Evolutionary conservation across 2,797 vertebrate species (phyloP).

Genomic region (Meda fulgida): DNA sequence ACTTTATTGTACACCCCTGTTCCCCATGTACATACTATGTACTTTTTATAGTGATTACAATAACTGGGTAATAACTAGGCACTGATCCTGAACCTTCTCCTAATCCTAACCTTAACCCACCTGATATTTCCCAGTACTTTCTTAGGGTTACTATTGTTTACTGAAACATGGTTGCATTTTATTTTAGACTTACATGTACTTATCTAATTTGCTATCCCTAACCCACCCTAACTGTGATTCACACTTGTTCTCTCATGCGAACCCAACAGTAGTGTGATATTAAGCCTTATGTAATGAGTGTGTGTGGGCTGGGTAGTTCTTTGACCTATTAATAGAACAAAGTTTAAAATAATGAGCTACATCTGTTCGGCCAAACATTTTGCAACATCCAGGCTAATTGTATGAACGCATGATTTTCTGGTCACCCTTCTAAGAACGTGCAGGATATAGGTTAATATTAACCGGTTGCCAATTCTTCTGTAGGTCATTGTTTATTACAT

Average conservation of each 20-base stretch:
- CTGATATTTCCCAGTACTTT: too few relatives aligned
- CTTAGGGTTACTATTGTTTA: too few relatives aligned
- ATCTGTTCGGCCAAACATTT: slow-evolving; percentile 2
- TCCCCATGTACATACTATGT: too few relatives aligned
- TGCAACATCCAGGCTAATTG: background rate
- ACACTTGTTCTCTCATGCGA: background rate
- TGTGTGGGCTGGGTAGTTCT: background rate
- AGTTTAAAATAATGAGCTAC: background rate
- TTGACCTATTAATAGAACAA: background rate
- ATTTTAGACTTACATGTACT: too few relatives aligned
- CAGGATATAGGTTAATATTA: background rate
- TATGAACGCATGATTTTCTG: background rate
- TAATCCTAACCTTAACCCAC: too few relatives aligned
- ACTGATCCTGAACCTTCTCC: too few relatives aligned
- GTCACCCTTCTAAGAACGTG: background rate
- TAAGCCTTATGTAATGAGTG: background rate
- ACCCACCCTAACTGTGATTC: too few relatives aligned
- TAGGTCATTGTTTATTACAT: background rate
- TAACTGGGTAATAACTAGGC: too few relatives aligned
- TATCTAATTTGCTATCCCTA: background rate
- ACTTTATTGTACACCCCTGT: too few relatives aligned
- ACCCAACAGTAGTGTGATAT: background rate
- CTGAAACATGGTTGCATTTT: too few relatives aligned
- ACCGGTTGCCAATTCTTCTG: too few relatives aligned
- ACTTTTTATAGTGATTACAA: too few relatives aligned